These are phyloP conservation scores for Bubo bubo DNA, from an alignment of 2,113 vertebrate genomes.

Conservation along the genomic window DNA sequence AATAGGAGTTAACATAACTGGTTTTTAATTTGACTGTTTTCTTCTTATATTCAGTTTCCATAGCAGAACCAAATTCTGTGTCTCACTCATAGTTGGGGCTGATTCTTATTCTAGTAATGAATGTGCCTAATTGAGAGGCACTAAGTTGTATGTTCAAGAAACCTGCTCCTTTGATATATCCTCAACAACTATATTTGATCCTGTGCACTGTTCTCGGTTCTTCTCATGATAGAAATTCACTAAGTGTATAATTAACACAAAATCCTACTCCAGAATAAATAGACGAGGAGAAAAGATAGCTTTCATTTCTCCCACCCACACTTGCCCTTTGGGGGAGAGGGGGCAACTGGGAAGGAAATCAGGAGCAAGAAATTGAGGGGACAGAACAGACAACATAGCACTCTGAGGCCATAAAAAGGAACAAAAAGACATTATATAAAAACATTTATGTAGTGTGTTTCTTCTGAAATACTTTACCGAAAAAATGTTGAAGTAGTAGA, in stretches of 20 bases:
- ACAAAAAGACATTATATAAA: background rate
- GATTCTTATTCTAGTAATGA: background rate
- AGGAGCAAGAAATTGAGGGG: background rate
- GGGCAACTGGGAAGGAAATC: background rate
- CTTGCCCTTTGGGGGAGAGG: background rate
- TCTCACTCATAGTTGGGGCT: background rate
- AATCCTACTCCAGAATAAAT: background rate
- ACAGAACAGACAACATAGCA: background rate
- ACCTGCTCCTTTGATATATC: background rate
- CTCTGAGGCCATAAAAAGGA: background rate
- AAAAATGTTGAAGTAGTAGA: background rate
- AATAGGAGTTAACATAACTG: background rate
- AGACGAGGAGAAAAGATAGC: background rate
- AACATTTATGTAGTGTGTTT: background rate
- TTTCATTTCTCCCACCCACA: background rate
- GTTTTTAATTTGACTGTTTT: background rate
- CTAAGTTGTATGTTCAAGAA: background rate
- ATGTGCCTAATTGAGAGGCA: background rate
- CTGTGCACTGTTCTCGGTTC: background rate
- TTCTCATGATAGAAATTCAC: background rate
- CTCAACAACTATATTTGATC: background rate
- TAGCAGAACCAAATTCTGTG: background rate
- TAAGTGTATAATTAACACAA: background rate
- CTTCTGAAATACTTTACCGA: background rate
- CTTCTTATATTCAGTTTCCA: background rate